Percentiles rank a stretch among this genome's conserved stretches.
Conservation (phyloP, 2,888 invertebrate species). For the Uloborus plumipes region DNA sequence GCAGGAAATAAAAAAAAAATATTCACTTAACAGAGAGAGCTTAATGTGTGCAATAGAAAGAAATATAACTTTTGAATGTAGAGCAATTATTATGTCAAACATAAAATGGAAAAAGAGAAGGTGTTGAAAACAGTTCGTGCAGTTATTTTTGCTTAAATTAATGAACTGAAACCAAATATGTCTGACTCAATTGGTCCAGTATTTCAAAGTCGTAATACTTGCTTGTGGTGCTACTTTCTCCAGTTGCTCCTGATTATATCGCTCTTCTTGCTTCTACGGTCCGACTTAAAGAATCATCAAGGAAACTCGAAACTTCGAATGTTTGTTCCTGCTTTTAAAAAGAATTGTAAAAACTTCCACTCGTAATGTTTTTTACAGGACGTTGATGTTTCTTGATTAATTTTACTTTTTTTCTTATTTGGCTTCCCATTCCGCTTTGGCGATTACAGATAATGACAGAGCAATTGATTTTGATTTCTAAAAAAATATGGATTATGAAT, state of each 20-base stretch:
- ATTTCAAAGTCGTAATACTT: constrained; percentile 6
- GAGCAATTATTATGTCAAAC: no score
- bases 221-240: constrained; percentile 17
- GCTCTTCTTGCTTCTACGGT: constrained; percentile 18
- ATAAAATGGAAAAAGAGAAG: no score
- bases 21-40: no score
- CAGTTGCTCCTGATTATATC: constrained; percentile 42
- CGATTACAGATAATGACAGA: background rate
- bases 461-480: constrained; percentile 13
- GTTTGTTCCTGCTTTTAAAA: constrained; percentile 29
- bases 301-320: constrained; percentile 50
- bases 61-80: no score
- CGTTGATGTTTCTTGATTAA: constrained; percentile 38
- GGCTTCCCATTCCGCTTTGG: background rate
- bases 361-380: constrained; percentile 35
- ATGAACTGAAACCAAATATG: constrained; percentile 16
- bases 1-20: no score
- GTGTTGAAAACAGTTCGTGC: no score
- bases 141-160: no score
- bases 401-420: no score
- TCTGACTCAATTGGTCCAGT: background rate
- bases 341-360: constrained; percentile 10
- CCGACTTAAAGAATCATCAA: constrained; percentile 50
- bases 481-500: no score
- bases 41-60: no score